A percentile compares a stretch with the other conserved stretches of the same genome.
Evolutionary conservation across 1,140 invertebrate species (phyloP).

Genomic region (Aphaenogaster rudis): DNA sequence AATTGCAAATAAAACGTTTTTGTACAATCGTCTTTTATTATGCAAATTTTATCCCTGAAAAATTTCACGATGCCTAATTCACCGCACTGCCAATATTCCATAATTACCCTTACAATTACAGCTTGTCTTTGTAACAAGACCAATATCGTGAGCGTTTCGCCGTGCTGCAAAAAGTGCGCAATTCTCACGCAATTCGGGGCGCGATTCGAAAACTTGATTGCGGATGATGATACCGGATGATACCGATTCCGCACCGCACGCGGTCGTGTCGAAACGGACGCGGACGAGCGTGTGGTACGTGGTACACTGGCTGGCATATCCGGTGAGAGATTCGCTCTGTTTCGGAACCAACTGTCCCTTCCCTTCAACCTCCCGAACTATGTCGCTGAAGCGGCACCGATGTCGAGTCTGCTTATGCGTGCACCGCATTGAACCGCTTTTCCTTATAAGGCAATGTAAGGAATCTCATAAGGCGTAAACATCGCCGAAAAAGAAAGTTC

Average conservation of each 20-base stretch:
- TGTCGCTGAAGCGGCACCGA: neutral
- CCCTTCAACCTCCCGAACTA: conserved; percentile 19
- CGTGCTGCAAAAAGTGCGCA: neutral
- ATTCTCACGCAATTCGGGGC: no score
- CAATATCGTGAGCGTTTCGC: neutral
- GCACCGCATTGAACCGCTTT: neutral
- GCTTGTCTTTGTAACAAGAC: neutral
- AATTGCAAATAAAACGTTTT: neutral
- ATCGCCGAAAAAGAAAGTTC: conserved; percentile 20
- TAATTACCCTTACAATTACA: neutral
- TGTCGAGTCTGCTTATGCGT: neutral
- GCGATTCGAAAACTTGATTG: neutral
- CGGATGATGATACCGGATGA: neutral
- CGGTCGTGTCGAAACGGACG: neutral
- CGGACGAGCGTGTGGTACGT: conserved; percentile 24
- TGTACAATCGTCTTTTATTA: conserved; percentile 2
- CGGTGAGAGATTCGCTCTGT: conserved; percentile 38
- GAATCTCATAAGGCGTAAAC: neutral
- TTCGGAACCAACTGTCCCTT: conserved; percentile 37
- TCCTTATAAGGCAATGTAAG: conserved; percentile 5
- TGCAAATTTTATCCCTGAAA: neutral
- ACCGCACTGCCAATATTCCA: neutral
- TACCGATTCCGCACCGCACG: neutral
- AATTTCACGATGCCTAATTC: neutral
- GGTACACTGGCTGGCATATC: conserved; percentile 55